Percentiles rank a stretch among this genome's conserved stretches.
Evolutionary conservation across 2,113 vertebrate genomes (phyloP).

Genomic region (Protobothrops mucrosquamatus): DNA sequence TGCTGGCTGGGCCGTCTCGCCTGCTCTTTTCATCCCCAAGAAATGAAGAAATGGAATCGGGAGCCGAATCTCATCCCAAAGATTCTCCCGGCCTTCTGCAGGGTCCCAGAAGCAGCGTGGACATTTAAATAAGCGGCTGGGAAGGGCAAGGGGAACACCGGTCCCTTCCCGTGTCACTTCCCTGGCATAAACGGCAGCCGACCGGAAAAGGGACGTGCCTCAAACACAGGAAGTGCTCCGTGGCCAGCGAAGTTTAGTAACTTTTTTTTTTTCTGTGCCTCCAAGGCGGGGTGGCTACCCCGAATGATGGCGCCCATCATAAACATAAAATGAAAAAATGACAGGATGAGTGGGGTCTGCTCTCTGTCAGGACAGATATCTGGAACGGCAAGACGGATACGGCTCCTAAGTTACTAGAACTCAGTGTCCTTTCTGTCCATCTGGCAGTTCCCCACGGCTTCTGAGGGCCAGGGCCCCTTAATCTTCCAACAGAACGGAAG

Average conservation of each 20-base stretch:
- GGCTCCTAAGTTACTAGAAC: background rate
- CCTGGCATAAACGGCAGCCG: no score
- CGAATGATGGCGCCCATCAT: no score
- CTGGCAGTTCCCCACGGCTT: background rate
- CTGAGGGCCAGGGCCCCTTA: no score
- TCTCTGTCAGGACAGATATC: background rate
- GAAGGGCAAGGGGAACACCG: background rate
- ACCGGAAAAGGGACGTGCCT: background rate
- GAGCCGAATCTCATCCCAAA: accelerated
- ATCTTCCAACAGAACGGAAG: background rate
- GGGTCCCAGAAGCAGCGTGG: background rate
- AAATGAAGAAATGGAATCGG: accelerated
- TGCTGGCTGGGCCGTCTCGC: no score
- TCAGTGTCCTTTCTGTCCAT: background rate
- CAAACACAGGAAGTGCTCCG: background rate
- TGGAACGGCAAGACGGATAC: background rate
- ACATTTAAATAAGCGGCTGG: background rate
- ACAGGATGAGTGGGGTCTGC: background rate
- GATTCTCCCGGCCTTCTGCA: background rate
- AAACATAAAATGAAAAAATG: background rate
- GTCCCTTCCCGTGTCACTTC: accelerated
- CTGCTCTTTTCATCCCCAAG: background rate
- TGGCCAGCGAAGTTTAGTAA: background rate
- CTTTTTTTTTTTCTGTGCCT: no score
- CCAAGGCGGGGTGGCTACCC: background rate